Base-by-base conservation (phyloP, 2,113 vertebrate genomes). In the Gila orcuttii region DNA sequence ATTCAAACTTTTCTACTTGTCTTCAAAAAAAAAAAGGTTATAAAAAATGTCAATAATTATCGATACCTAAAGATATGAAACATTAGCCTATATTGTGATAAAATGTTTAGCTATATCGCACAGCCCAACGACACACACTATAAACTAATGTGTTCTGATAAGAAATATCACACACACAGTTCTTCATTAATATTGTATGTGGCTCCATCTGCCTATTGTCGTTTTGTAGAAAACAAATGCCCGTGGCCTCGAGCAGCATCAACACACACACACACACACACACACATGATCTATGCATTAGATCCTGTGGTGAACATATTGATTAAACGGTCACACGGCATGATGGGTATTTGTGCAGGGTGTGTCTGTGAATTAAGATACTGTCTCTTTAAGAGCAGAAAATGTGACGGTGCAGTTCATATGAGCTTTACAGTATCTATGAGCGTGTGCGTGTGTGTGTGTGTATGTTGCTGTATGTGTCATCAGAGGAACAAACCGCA, bases 181-280 rank as follows among this genome's bases (percentile, higher is more conserved):
- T 69, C 64, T 55, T 69, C 81, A 83, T 83, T 73, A 83, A 83
- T 83, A 83, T 73, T 73, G 2, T 17, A 83, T 83, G 66, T 57
- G 45, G 66, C 66, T 83, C 66, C 81, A 83, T 83, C 81, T 83
- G 81, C 81, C 31, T 69, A 50, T 73, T 73, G 64, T 71, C 81
- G 3, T 36, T 25, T 52, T 25, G 50, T 25, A 57, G 66, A 83
- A 71, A 64, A 82, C 25, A 68, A 66, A 82, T 64, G 36, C 57
- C 59, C 6, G 39, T 62, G 15, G 33, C 59, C 59, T 66, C 36
- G 13, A 81, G 57, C 79, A 47, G 28, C 42, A 68, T n/a, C 15
- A 13, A 42, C 36, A 21, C 19, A 68, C 52, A 83, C 23, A 36
- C 42, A 59, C 6, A 36, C 68, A 83, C 47, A 50, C 11, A 50